Evolutionary conservation across 2,113 vertebrate genomes (phyloP).

Genomic region (Hucho hucho): DNA sequence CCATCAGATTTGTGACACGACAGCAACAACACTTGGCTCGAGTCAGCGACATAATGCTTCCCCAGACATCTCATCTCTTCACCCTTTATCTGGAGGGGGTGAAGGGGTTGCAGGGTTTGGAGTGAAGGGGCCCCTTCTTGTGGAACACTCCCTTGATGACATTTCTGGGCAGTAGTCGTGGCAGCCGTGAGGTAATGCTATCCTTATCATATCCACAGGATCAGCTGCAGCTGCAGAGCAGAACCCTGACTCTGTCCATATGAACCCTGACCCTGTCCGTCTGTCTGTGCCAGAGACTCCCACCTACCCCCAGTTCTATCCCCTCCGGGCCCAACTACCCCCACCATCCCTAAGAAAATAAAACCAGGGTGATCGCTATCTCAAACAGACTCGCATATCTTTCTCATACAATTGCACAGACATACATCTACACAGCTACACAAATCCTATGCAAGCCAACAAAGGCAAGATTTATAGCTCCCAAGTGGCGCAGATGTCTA

Average conservation of each 20-base stretch:
- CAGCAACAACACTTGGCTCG: too few relatives aligned
- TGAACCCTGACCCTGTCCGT: too few relatives aligned
- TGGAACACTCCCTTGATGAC: slow-evolving; percentile 42
- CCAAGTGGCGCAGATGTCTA: too few relatives aligned
- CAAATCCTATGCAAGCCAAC: too few relatives aligned
- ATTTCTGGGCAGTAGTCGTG: slow-evolving; percentile 58
- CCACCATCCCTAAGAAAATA: slow-evolving; percentile 21
- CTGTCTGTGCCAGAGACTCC: too few relatives aligned
- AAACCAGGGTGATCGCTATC: slow-evolving; percentile 13
- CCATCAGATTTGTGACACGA: too few relatives aligned
- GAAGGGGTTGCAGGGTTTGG: not conserved
- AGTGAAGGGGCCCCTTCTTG: slow-evolving; percentile 27
- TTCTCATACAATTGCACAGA: slow-evolving; percentile 29
- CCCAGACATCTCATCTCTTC: too few relatives aligned
- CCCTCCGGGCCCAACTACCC: not conserved
- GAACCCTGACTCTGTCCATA: too few relatives aligned
- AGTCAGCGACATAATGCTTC: too few relatives aligned
- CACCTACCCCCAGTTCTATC: not conserved
- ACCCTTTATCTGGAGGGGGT: too few relatives aligned
- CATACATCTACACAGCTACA: not conserved
- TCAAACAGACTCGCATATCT: slow-evolving; percentile 19
- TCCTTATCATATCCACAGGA: slow-evolving; percentile 52
- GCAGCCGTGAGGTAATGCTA: slow-evolving; percentile 57
- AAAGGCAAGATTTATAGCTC: too few relatives aligned
- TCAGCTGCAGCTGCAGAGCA: slow-evolving; percentile 56